A percentile compares a stretch with the other conserved stretches of the same genome.
Evolutionary conservation across 64 coral and sea anemone species (phyloP).

Genomic region (Stylophora pistillata): DNA sequence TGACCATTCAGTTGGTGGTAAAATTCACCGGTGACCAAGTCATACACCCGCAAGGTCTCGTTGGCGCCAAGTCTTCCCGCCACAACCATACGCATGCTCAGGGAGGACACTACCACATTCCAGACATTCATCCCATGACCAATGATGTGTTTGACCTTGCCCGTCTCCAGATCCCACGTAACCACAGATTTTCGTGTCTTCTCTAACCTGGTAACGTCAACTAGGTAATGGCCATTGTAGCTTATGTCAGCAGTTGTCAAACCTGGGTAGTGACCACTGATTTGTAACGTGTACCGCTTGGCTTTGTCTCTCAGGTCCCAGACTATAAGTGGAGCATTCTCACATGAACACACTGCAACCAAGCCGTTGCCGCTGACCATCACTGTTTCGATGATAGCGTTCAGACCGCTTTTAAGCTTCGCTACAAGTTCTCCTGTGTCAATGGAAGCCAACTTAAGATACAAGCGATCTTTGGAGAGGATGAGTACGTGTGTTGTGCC

Average conservation of each 20-base stretch:
- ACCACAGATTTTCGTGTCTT: constrained; percentile 83
- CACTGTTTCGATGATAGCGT: constrained; percentile 86
- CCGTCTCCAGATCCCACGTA: constrained; percentile 89
- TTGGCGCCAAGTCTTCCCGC: constrained; percentile 67
- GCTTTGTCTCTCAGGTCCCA: constrained; percentile 85
- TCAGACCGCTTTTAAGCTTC: constrained; percentile 80
- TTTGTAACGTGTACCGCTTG: constrained; percentile 57
- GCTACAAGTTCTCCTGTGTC: constrained; percentile 81
- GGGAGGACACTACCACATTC: constrained; percentile 73
- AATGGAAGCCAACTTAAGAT: constrained; percentile 89
- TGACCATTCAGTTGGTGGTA: constrained; percentile 70
- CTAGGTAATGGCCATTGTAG: constrained; percentile 83
- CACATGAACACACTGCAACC: constrained; percentile 82
- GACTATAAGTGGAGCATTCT: constrained; percentile 78
- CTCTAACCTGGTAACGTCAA: constrained; percentile 85
- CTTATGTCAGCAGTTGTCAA: constrained; percentile 89
- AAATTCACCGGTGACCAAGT: constrained; percentile 59
- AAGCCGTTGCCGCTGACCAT: constrained; percentile 93
- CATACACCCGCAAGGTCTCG: constrained; percentile 78
- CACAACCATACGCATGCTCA: constrained; percentile 90
- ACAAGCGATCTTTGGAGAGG: constrained; percentile 86
- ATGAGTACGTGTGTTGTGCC: constrained; percentile 82
- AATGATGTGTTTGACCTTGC: constrained; percentile 89
- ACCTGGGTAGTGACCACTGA: constrained; percentile 84
- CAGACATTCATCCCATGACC: constrained; percentile 89